Percentiles rank a stretch among this genome's conserved stretches.
Evolutionary conservation across 2,797 vertebrate species (phyloP).

Genomic region (Danio jaintianensis): DNA sequence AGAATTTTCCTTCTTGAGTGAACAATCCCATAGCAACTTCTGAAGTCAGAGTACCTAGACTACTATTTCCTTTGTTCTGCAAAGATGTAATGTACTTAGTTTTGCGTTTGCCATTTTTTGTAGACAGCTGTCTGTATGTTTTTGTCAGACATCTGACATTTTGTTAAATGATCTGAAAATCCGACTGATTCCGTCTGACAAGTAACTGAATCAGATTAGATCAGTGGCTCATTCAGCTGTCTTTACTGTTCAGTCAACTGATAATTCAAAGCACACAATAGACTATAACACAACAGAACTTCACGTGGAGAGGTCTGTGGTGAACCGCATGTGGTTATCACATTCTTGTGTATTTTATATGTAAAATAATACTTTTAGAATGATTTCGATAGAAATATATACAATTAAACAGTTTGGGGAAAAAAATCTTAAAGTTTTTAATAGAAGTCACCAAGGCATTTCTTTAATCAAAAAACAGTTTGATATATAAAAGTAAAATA

Average conservation of each 20-base stretch:
- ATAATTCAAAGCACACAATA: constrained; percentile 2
- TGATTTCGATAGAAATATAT: background rate
- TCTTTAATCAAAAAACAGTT: too few relatives aligned
- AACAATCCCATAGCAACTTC: background rate
- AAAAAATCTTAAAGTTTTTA: too few relatives aligned
- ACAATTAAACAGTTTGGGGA: background rate
- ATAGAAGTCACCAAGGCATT: too few relatives aligned
- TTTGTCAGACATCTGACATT: background rate
- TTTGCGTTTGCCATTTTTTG: background rate
- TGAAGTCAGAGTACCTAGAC: background rate
- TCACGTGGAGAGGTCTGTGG: background rate
- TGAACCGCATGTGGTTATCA: background rate
- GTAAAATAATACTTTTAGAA: background rate
- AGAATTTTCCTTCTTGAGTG: too few relatives aligned
- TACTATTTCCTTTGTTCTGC: background rate
- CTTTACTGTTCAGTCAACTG: background rate
- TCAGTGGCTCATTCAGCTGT: constrained; percentile 13
- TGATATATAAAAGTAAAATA: too few relatives aligned
- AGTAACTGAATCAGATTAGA: background rate
- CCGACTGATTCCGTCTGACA: background rate
- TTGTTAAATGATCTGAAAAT: constrained; percentile 11
- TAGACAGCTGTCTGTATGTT: constrained; percentile 9
- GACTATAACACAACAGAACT: background rate
- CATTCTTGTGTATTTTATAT: background rate
- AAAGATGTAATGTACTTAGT: background rate